Evolutionary conservation across 2,888 invertebrate genomes (phyloP), one percentile per base, ranked within the genome.

Genomic region (Zaprionus bogoriensis): DNA sequence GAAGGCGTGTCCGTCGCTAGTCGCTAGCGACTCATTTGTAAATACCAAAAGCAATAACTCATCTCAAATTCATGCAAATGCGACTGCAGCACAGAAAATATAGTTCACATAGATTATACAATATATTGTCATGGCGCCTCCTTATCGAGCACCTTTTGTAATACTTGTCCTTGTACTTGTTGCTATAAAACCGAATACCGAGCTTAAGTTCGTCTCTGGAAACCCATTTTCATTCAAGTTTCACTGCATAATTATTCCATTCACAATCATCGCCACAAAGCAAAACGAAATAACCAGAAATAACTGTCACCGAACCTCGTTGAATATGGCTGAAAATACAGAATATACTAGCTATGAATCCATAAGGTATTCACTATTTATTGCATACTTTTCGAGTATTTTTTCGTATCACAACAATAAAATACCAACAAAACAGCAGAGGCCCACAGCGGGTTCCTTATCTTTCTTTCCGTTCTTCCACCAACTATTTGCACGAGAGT

Each of bases 21-120:
- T 50, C 65, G 53, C 38, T 54, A 55, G 65, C 27, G 63, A 83
- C 63, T 76, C 84, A 81, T 80, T 67, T 80, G 84, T 84, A 80
- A 78, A 80, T 80, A 83, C n/a, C 2, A 41, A 32, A 9, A 14
- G 6, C 12, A 22, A 7, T 4, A 76, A 62, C 57, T 81, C 80
- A 80, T 81, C 57, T 52, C 6, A 63, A 67, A 80, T 57, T 81
- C 83, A 79, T 79, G 67, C 51, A 41, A 61, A 58, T 54, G 28
- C 63, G 44, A 44, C 17, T 42, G 47, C 36, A 41, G 41, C 41
- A 41, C 41, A 20, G 41, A 41, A 20, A 4, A 20, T 22, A 39
- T 5, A 39, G 27, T 6, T 5, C 2, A 42, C 27, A 44, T 44
- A 44, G 20, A 44, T 14, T 44, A 44, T 44, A 44, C 9, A 44